Evolutionary conservation across 2,888 invertebrate genomes (phyloP), one percentile per base, ranked within the genome.

Genomic region (Autographa pulchrina): DNA sequence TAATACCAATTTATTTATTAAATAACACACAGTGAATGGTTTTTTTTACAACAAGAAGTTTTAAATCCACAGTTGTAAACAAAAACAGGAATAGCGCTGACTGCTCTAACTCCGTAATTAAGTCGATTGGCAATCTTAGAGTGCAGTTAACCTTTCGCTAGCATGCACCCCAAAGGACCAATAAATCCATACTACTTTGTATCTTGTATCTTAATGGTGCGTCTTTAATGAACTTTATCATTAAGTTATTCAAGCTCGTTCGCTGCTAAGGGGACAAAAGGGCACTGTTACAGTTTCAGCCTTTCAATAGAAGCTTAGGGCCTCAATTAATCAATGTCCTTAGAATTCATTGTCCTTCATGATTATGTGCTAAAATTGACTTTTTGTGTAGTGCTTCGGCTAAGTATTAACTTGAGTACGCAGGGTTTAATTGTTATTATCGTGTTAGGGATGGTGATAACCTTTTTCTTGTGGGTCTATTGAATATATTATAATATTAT

Each of bases 301-400:
- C 38, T 41, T 67, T 68, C 72, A 60, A 67, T 71, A 68, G 61
- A 65, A 31, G 68, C 75, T 75, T 68, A 66, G 16, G 61, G 60
- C 31, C 20, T 58, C 65, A 76, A 82, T 82, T 80, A 80, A 82
- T 80, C 82, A 76, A 70, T 62, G 61, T 18, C 61, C 41, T 77
- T 60, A 65, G 63, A 59, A 70, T 68, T 68, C 58, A 66, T 65
- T 80, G 78, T 69, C 68, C 62, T 63, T 14, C 52, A 62, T 67
- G 66, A 78, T 70, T 68, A 65, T 54, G 62, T 77, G 65, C 60
- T 58, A 58, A 18, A 78, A 70, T 74, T 81, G 56, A 70, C 62
- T 70, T 81, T 78, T 74, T 81, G 73, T 62, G 62, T 76, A 68
- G 43, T 41, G 43, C 48, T 7, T 69, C 54, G 18, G 69, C 38